phyloP scores from a whole-genome alignment of 2,113 vertebrate genomes.

The Circaetus gallicus region DNA sequence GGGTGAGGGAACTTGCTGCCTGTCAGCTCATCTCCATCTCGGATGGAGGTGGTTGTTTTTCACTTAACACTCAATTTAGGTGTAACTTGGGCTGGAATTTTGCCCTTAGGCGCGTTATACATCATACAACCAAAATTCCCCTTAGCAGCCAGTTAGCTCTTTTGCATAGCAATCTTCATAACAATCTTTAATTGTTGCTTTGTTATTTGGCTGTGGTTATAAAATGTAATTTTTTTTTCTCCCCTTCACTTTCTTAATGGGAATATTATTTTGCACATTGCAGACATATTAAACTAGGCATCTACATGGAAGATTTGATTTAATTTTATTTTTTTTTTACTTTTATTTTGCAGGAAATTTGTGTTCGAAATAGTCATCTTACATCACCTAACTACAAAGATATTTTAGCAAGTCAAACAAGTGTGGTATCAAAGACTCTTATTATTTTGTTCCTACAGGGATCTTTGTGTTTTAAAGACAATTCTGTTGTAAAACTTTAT shows the following conservation, averaged over 20 bases:
- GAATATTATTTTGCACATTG: neutral
- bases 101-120: neutral
- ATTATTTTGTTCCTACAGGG: neutral
- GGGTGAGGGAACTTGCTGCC: neutral
- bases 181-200: neutral
- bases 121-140: neutral
- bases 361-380: neutral
- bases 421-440: neutral
- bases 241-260: neutral
- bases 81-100: neutral
- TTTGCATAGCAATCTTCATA: neutral
- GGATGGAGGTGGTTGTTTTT: neutral
- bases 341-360: neutral
- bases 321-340: neutral
- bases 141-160: neutral
- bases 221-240: neutral
- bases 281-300: neutral
- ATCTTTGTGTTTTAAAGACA: constrained; percentile 13
- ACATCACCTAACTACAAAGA: neutral
- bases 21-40: too few relatives aligned
- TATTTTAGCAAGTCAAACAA: neutral
- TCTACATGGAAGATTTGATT: neutral
- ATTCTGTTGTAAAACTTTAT: neutral
- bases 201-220: neutral
- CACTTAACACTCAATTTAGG: neutral